Conservation (phyloP, 2,113 vertebrate species). For the Chascanopsetta lugubris region DNA sequence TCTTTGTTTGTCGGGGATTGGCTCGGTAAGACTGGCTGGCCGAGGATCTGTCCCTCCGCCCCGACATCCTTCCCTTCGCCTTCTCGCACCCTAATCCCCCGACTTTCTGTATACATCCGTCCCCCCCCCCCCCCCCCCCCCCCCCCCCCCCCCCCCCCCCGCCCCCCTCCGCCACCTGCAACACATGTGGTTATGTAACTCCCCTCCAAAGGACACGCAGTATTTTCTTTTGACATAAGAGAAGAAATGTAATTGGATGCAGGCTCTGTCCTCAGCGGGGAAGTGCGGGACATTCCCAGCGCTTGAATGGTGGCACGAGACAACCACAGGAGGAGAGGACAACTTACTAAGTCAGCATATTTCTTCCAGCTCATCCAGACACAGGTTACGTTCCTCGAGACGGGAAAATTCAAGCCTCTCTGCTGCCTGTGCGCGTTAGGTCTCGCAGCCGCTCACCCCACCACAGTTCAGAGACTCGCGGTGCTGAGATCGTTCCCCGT, state of each 20-base stretch:
- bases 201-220: background rate
- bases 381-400: too few relatives aligned
- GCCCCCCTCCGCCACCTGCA: conserved; percentile 29
- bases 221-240: background rate
- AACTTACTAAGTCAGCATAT: background rate
- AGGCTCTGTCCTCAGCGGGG: conserved; percentile 7
- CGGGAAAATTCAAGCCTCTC: conserved; percentile 1
- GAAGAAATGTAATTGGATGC: conserved; percentile 11
- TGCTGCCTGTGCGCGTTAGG: background rate
- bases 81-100: conserved; percentile 23
- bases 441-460: conserved; percentile 3
- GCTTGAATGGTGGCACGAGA: conserved; percentile 26
- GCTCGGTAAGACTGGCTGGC: conserved; percentile 17
- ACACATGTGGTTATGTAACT: conserved; percentile 29
- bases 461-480: conserved; percentile 1
- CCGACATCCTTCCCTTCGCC: conserved; percentile 38
- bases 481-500: background rate
- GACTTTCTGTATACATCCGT: conserved; percentile 28
- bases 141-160: background rate
- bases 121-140: background rate
- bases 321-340: background rate
- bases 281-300: conserved; percentile 9
- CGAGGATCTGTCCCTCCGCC: conserved; percentile 39
- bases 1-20: conserved; percentile 45
- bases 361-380: background rate